Conservation (phyloP, 2,888 invertebrate genomes). For the Leucoma salicis region DNA sequence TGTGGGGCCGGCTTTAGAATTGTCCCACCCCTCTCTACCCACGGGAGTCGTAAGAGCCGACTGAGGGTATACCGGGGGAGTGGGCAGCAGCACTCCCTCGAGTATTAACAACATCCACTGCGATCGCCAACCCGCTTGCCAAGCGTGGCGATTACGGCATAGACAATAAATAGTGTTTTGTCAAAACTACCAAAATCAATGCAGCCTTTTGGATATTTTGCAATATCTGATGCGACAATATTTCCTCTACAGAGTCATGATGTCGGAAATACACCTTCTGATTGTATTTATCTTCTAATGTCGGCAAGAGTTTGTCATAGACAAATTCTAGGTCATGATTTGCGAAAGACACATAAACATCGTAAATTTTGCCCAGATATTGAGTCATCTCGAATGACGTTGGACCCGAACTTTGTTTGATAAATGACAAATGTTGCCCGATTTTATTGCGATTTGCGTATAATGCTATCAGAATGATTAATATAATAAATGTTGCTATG, state of each 20-base stretch:
- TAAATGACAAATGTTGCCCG: neutral
- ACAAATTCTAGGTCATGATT: neutral
- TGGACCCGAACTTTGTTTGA: neutral
- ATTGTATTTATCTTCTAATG: neutral
- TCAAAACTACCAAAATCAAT: constrained; percentile 10
- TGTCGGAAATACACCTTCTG: neutral
- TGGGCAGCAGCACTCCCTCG: too few species aligned
- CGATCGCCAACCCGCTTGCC: too few species aligned
- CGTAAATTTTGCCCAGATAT: neutral
- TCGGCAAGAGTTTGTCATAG: neutral
- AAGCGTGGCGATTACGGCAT: too few species aligned
- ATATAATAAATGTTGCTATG: neutral
- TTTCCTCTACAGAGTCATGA: constrained; percentile 17
- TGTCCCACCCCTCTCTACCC: neutral
- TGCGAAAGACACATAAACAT: neutral
- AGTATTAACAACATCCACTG: too few species aligned
- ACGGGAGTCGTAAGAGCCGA: neutral
- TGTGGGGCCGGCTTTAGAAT: too few species aligned
- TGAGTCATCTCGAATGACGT: neutral
- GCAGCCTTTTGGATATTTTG: constrained; percentile 15
- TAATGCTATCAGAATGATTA: neutral
- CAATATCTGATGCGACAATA: constrained; percentile 10
- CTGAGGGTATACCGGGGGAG: neutral
- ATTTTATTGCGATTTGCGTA: neutral
- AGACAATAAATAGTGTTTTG: neutral